Evolutionary conservation across 2,888 invertebrate species (phyloP).

Genomic region (Synergus japonicus): DNA sequence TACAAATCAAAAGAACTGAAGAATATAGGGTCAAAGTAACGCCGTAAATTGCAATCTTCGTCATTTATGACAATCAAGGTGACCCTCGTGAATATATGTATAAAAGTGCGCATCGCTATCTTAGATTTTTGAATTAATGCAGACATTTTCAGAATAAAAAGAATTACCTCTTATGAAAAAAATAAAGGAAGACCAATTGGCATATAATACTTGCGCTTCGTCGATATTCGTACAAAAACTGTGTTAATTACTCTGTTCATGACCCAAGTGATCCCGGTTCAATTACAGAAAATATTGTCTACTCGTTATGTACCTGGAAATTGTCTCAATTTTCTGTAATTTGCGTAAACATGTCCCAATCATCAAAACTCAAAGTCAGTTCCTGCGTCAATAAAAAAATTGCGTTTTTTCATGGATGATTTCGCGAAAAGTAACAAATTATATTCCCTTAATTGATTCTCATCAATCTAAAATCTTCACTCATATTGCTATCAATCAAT

Average conservation of each 20-base stretch:
- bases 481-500: background rate
- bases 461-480: no score
- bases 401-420: conserved; percentile 1
- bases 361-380: background rate
- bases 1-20: background rate
- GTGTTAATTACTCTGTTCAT: background rate
- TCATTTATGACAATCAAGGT: background rate
- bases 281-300: background rate
- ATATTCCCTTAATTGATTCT: background rate
- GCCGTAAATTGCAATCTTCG: background rate
- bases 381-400: background rate
- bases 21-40: background rate
- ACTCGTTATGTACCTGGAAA: background rate
- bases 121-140: background rate
- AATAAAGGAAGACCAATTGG: background rate
- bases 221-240: background rate
- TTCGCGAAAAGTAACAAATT: background rate
- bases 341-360: background rate
- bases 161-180: background rate
- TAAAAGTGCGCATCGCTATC: background rate
- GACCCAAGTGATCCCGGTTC: conserved; percentile 1
- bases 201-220: background rate
- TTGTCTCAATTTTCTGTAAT: conserved; percentile 20
- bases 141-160: background rate
- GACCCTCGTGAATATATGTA: background rate